Base-by-base conservation (phyloP, 2,888 invertebrate genomes). In the Melinopterus prodromus region DNA sequence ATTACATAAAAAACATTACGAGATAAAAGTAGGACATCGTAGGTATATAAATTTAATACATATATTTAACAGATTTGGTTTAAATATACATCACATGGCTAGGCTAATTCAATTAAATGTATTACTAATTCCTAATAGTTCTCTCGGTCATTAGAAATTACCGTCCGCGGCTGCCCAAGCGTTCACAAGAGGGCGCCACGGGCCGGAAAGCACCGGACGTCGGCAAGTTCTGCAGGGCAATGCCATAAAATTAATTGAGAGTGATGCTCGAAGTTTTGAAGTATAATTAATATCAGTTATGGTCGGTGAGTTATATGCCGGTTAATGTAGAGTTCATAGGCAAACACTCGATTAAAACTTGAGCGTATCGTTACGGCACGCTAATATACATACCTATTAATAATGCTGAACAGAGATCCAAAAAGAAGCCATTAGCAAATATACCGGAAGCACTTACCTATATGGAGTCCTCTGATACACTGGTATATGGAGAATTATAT, bases 231-330 rank as follows among this genome's bases (percentile, higher is more conserved):
- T 53, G 5, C 53, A 53, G 53, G 53, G 9, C 53, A 53, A 53
- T 53, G 53, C 53, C 53, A 53, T 53, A 53, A 53, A 53, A 53
- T 53, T 53, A 53, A 53, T 53, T 53, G 53, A 53, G 53, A 53
- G 53, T 53, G 53, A 53, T 53, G 53, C 53, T 53, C 53, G 53
- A 53, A 53, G 53, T 53, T 53, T 53, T 53, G 53, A 53, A 53
- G 53, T 12, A 53, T 53, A 53, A 53, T 53, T 53, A 53, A 53
- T 53, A 53, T 53, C 53, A 53, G 53, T 53, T 53, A 53, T 53
- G 53, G 53, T 53, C 5, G 53, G 12, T 53, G 5, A 53, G 12
- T 53, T 53, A 53, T 53, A 53, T 53, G 12, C 53, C 3, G 53
- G 53, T 53, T 53, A 53, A 53, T 53, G 53, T 12, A 53, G 53